Evolutionary conservation across 2,888 invertebrate genomes (phyloP).

Genomic region (Miltochrista miniata): DNA sequence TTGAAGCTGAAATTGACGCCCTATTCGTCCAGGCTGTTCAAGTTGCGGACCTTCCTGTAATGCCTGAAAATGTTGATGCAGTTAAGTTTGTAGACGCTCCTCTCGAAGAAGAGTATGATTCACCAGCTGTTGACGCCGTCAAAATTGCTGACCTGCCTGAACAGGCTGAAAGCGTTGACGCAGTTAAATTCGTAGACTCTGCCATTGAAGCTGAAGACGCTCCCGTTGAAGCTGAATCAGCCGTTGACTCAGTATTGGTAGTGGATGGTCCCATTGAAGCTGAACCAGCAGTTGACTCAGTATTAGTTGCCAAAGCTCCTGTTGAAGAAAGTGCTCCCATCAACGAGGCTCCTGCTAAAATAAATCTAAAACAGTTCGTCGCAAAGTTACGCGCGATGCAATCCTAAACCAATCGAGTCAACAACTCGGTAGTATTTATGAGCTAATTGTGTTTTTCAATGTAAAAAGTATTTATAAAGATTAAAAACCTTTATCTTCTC

Average conservation of each 20-base stretch:
- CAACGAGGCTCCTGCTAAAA: not conserved
- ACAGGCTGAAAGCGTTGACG: slow-evolving; percentile 2
- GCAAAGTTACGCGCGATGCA: not conserved
- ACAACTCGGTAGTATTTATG: not conserved
- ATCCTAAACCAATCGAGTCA: not conserved
- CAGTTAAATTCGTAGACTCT: not conserved
- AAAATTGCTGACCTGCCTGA: slow-evolving; percentile 1
- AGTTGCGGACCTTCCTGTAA: not conserved
- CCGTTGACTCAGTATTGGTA: not conserved
- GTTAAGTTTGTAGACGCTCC: slow-evolving; percentile 10
- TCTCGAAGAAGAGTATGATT: not conserved
- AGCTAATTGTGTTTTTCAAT: not conserved
- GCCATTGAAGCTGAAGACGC: not conserved
- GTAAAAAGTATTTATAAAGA: not conserved
- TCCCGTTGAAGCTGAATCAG: not conserved
- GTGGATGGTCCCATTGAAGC: not conserved
- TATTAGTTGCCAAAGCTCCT: slow-evolving; percentile 2
- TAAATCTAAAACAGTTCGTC: not conserved
- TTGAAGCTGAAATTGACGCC: not conserved
- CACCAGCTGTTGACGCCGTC: not conserved
- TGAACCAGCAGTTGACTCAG: not conserved
- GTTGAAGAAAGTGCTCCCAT: not conserved
- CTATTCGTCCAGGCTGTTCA: not conserved
- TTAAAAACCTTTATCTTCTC: slow-evolving; percentile 3
- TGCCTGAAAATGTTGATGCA: not conserved